Conservation (phyloP, 2,888 invertebrate species). For the Pocota personata region DNA sequence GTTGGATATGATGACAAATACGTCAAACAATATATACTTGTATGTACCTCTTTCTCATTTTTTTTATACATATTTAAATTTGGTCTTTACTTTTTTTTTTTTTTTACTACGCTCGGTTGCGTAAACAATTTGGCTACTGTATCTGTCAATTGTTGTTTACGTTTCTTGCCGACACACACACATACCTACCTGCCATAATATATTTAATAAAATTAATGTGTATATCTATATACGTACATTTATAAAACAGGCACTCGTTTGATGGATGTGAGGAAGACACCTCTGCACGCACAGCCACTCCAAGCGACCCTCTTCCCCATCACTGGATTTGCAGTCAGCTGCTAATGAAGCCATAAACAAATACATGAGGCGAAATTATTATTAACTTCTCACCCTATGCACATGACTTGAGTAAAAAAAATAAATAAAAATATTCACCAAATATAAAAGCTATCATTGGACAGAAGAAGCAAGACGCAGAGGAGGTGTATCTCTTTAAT, state of each 20-base stretch:
- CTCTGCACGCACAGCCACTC: not conserved
- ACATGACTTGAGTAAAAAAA: conserved; percentile 27
- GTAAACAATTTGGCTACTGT: conserved; percentile 26
- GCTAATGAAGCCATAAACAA: conserved; percentile 46
- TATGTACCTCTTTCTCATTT: no score
- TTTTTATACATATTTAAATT: not conserved
- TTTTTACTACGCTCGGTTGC: conserved; percentile 4
- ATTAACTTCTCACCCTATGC: conserved; percentile 34
- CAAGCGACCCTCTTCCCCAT: not conserved
- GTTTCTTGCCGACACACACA: not conserved
- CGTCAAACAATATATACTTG: not conserved
- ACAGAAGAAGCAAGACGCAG: not conserved
- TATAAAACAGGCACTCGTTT: not conserved
- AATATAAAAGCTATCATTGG: conserved; percentile 5
- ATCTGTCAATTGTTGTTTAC: conserved; percentile 24
- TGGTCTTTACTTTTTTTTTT: not conserved
- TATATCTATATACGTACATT: not conserved
- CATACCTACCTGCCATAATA: not conserved
- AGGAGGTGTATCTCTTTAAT: not conserved
- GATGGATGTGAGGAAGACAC: conserved; percentile 14
- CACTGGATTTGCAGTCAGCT: conserved; percentile 17
- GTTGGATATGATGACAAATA: conserved; percentile 9
- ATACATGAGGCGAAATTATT: conserved; percentile 12
- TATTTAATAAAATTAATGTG: not conserved
- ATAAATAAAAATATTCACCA: not conserved